These are phyloP conservation scores for Eptatretus burgeri DNA, from an alignment of 2,113 vertebrate genomes.

Conservation along the genomic window DNA sequence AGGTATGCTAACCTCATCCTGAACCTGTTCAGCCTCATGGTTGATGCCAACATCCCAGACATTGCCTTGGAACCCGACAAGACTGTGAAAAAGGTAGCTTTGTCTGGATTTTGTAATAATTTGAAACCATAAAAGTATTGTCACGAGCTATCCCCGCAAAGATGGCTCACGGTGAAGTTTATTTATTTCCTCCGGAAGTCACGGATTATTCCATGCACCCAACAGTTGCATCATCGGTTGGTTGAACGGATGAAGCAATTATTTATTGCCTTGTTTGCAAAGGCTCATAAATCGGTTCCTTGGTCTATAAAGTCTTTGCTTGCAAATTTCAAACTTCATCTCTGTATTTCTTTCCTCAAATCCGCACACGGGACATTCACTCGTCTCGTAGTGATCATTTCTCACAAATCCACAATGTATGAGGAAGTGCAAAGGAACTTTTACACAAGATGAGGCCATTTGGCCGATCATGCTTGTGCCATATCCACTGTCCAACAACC, in stretches of 20 bases:
- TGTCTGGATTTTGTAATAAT: background rate
- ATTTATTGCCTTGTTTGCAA: too few relatives aligned
- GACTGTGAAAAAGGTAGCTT: slow-evolving; percentile 70
- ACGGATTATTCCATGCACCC: too few relatives aligned
- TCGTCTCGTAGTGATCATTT: too few relatives aligned
- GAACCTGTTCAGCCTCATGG: slow-evolving; percentile 95
- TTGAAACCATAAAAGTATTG: background rate
- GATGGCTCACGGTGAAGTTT: background rate
- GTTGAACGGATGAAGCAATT: too few relatives aligned
- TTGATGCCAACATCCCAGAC: slow-evolving; percentile 95
- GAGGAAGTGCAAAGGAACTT: too few relatives aligned
- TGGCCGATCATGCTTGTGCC: too few relatives aligned
- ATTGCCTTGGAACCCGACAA: slow-evolving; percentile 95
- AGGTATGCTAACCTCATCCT: slow-evolving; percentile 96
- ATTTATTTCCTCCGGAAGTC: too few relatives aligned
- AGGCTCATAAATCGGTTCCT: background rate
- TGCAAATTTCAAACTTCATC: background rate
- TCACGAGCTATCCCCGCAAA: background rate
- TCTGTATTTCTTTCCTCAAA: too few relatives aligned
- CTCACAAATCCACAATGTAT: too few relatives aligned
- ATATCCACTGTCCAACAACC: too few relatives aligned
- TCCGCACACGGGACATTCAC: too few relatives aligned
- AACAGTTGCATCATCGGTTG: background rate
- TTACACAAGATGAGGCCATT: too few relatives aligned
- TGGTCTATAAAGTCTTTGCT: background rate